These are phyloP conservation scores for Heteromyza rotundicornis DNA, from an alignment of 2,888 invertebrate genomes.

Conservation along the genomic window DNA sequence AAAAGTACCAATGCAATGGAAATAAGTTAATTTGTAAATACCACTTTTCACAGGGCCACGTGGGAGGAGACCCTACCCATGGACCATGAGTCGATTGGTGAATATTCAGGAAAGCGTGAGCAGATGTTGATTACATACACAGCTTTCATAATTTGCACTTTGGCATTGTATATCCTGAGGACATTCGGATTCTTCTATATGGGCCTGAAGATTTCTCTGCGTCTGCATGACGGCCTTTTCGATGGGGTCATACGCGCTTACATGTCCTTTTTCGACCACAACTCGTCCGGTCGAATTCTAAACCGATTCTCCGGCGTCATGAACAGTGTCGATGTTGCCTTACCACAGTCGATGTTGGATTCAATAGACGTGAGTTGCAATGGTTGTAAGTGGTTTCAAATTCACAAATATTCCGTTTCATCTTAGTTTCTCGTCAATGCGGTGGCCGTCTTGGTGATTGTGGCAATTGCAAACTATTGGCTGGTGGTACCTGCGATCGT, in stretches of 20 bases:
- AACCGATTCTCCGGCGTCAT: constrained; percentile 81
- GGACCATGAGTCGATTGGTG: constrained; percentile 32
- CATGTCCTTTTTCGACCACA: constrained; percentile 79
- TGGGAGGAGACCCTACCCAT: constrained; percentile 58
- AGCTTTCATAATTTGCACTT: constrained; percentile 46
- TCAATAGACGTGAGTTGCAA: constrained; percentile 65
- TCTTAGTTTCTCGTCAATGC: constrained; percentile 55
- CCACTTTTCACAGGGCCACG: constrained; percentile 48
- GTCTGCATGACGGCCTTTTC: constrained; percentile 81
- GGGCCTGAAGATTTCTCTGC: constrained; percentile 76
- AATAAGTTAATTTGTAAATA: not conserved
- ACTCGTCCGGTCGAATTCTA: constrained; percentile 70
- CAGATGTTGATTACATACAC: constrained; percentile 51
- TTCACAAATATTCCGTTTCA: not conserved
- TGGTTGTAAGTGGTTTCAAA: not conserved
- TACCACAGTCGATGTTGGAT: constrained; percentile 69
- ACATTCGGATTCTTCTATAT: constrained; percentile 73
- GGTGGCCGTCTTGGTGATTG: constrained; percentile 67
- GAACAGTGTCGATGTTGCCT: constrained; percentile 68
- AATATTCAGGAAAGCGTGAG: constrained; percentile 40
- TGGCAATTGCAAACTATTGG: constrained; percentile 70
- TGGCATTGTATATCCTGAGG: constrained; percentile 66
- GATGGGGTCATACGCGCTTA: constrained; percentile 73
- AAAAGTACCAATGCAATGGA: not conserved
- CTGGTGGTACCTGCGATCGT: constrained; percentile 69